Percentiles rank a stretch among this genome's conserved stretches.
Evolutionary conservation across 2,797 vertebrate genomes (phyloP).

Genomic region (Mergus octosetaceus): DNA sequence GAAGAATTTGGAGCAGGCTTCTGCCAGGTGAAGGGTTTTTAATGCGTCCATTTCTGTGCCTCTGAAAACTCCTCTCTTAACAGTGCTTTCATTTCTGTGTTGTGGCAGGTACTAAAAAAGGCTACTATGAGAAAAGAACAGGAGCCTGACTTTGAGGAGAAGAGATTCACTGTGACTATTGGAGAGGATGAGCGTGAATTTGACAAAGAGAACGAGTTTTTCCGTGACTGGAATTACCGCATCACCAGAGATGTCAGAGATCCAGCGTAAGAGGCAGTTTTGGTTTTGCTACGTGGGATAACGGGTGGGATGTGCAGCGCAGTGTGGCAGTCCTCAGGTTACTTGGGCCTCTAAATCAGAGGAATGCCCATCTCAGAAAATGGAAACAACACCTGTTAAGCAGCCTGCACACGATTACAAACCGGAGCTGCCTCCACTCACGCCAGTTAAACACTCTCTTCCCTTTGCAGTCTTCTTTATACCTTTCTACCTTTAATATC

Average conservation of each 20-base stretch:
- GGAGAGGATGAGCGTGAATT: constrained; percentile 96
- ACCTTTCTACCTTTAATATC: background rate
- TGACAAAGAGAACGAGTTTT: constrained; percentile 98
- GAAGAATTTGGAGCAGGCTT: background rate
- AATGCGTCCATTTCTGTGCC: accelerated
- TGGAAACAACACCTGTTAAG: accelerated
- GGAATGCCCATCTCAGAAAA: background rate
- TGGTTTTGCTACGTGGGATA: accelerated
- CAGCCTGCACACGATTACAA: background rate
- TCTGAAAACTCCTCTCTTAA: background rate
- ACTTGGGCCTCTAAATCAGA: accelerated
- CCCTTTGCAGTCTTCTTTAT: background rate
- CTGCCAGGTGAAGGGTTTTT: background rate
- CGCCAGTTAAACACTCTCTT: background rate
- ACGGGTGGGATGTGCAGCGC: background rate
- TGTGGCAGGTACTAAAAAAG: constrained; percentile 91
- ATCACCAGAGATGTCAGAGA: constrained; percentile 91
- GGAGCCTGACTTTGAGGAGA: constrained; percentile 98
- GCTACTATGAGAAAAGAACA: constrained; percentile 97
- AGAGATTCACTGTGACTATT: constrained; percentile 96
- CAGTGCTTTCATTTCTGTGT: background rate
- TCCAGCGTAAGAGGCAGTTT: constrained; percentile 79
- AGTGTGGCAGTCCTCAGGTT: accelerated
- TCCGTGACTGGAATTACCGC: constrained; percentile 94
- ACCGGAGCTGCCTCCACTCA: accelerated